Percentiles rank a stretch among this genome's conserved stretches.
phyloP scores from a whole-genome alignment of 37 sponge, comb jelly and placozoan species.

The Tethya wilhelma region DNA sequence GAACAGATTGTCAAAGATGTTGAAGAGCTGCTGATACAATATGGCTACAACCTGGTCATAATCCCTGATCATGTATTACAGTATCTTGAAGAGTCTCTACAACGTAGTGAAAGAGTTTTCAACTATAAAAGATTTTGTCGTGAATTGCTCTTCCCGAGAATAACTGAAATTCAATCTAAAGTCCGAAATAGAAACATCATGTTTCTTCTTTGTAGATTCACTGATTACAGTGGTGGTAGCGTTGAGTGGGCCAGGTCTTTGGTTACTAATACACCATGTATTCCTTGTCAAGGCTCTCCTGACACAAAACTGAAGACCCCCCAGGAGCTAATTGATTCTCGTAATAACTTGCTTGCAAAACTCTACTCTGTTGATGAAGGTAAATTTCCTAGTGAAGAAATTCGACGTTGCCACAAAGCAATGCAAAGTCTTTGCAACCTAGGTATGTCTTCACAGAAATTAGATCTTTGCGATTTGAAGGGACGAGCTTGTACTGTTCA shows the following conservation, averaged over 20 bases:
- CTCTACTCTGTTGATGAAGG: slow-evolving; percentile 39
- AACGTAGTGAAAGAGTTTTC: background rate
- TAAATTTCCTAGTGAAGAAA: slow-evolving; percentile 37
- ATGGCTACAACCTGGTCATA: slow-evolving; percentile 1
- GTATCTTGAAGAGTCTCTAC: background rate
- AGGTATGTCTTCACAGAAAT: slow-evolving; percentile 31
- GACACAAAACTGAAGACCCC: slow-evolving; percentile 15
- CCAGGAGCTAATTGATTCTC: slow-evolving; percentile 25
- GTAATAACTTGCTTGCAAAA: background rate
- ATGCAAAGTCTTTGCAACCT: slow-evolving; percentile 13
- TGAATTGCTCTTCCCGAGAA: slow-evolving; percentile 26
- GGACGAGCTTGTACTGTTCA: slow-evolving; percentile 43
- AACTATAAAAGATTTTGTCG: slow-evolving; percentile 39
- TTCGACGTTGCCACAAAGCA: background rate
- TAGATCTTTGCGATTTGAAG: slow-evolving; percentile 14
- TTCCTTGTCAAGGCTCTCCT: slow-evolving; percentile 54
- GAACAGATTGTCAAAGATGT: slow-evolving; percentile 19
- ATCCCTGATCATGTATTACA: background rate
- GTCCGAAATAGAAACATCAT: slow-evolving; percentile 27
- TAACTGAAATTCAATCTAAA: background rate
- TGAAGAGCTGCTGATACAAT: slow-evolving; percentile 14
- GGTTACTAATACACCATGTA: slow-evolving; percentile 24
- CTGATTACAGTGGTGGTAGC: background rate
- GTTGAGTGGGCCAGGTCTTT: slow-evolving; percentile 17
- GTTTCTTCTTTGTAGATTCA: slow-evolving; percentile 21